Evolutionary conservation across 2,888 invertebrate species (phyloP).

Genomic region (Invenusta paracnida): DNA sequence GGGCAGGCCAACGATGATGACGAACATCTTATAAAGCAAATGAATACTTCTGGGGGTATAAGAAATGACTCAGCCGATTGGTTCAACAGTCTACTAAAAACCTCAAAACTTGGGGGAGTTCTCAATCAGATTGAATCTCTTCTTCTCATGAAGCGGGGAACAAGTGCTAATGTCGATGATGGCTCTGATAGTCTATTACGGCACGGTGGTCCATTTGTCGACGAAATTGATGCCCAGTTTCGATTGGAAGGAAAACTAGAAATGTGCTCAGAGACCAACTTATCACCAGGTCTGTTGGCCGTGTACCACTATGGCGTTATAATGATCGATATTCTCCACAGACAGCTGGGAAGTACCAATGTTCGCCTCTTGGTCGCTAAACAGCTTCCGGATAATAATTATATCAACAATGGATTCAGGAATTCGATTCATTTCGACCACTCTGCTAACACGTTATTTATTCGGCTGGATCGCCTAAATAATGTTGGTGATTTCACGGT

Average conservation of each 20-base stretch:
- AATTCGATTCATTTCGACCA: conserved; percentile 56
- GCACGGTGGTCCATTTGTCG: neutral
- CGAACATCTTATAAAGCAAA: no score
- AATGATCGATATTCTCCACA: conserved; percentile 52
- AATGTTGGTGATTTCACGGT: conserved; percentile 58
- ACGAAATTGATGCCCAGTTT: conserved; percentile 16
- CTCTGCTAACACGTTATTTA: conserved; percentile 53
- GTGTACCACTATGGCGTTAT: conserved; percentile 54
- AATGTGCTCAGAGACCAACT: neutral
- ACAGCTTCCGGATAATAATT: conserved; percentile 55
- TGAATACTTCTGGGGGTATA: neutral
- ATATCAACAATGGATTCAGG: conserved; percentile 52
- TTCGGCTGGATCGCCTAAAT: conserved; percentile 55
- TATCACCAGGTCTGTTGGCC: neutral
- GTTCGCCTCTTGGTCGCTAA: conserved; percentile 56
- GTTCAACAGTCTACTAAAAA: neutral
- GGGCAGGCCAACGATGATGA: neutral
- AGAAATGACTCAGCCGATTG: neutral
- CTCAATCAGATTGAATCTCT: neutral
- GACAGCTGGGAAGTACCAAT: conserved; percentile 50
- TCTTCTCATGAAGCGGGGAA: neutral
- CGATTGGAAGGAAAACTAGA: neutral
- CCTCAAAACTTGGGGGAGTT: neutral
- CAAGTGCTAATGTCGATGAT: neutral
- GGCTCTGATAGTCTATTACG: neutral